Percentiles rank a stretch among this genome's conserved stretches.
Evolutionary conservation across 2,797 vertebrate species (phyloP).

Genomic region (Myotis myotis): DNA sequence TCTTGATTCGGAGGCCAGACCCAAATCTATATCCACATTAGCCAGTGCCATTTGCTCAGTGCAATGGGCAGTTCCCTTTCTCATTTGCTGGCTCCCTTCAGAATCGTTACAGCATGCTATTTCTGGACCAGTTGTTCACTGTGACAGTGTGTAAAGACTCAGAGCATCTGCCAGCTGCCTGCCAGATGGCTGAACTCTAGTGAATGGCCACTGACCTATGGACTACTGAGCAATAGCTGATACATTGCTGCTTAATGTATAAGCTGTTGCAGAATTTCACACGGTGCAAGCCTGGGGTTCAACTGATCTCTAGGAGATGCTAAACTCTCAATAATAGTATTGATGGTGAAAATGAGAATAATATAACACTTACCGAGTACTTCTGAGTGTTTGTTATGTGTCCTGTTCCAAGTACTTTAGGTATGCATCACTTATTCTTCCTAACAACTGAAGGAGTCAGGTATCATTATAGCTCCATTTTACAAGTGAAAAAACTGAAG

Average conservation of each 20-base stretch:
- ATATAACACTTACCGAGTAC: not conserved
- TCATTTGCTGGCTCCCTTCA: constrained; percentile 72
- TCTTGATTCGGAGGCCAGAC: constrained; percentile 33
- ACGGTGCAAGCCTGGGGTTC: constrained; percentile 50
- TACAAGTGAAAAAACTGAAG: not conserved
- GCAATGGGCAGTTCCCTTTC: constrained; percentile 54
- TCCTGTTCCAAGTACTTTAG: not conserved
- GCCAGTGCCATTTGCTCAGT: constrained; percentile 59
- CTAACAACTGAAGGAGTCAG: not conserved
- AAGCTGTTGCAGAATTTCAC: constrained; percentile 58
- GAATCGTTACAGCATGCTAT: constrained; percentile 74
- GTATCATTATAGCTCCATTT: not conserved
- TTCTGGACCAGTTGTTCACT: constrained; percentile 80
- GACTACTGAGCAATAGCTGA: constrained; percentile 61
- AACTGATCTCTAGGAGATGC: constrained; percentile 57
- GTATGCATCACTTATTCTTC: not conserved
- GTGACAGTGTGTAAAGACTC: constrained; percentile 74
- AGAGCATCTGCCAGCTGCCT: constrained; percentile 76
- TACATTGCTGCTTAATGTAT: constrained; percentile 46
- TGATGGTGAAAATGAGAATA: constrained; percentile 67
- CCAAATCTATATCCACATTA: constrained; percentile 51
- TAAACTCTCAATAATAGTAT: constrained; percentile 62
- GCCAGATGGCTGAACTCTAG: constrained; percentile 81
- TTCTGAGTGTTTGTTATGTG: not conserved
- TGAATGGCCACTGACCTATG: constrained; percentile 79